phyloP scores from a whole-genome alignment of 2,113 vertebrate species.

The Scatophagus argus region DNA sequence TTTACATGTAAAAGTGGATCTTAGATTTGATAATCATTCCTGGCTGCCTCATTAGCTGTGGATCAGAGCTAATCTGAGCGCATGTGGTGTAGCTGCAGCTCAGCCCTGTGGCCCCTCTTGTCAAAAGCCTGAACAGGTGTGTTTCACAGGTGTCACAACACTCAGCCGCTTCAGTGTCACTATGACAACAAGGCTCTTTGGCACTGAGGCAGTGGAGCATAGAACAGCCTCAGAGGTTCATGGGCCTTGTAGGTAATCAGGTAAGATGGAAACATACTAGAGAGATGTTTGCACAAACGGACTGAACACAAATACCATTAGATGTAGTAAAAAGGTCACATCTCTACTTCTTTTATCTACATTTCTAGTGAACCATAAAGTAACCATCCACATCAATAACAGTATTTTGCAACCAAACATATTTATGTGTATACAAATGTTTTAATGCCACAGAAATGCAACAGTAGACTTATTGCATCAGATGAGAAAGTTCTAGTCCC shows the following conservation, averaged over 20 bases:
- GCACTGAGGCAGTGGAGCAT: background rate
- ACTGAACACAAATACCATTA: background rate
- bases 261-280: background rate
- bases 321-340: background rate
- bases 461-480: no score
- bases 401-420: background rate
- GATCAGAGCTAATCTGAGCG: constrained; percentile 19
- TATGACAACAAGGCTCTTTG: constrained; percentile 32
- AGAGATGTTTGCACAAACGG: constrained; percentile 4
- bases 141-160: constrained; percentile 53
- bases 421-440: background rate
- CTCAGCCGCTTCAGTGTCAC: background rate
- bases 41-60: background rate
- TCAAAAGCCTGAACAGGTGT: constrained; percentile 59
- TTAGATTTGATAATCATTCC: background rate
- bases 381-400: background rate
- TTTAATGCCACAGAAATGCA: background rate
- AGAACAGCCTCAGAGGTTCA: background rate
- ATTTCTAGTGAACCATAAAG: background rate
- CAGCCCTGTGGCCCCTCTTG: constrained; percentile 14
- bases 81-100: constrained; percentile 4
- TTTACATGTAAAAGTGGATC: background rate
- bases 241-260: background rate
- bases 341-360: background rate
- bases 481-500: background rate